Evolutionary conservation across 2,797 vertebrate genomes (phyloP).

Genomic region (Girardinus metallicus): DNA sequence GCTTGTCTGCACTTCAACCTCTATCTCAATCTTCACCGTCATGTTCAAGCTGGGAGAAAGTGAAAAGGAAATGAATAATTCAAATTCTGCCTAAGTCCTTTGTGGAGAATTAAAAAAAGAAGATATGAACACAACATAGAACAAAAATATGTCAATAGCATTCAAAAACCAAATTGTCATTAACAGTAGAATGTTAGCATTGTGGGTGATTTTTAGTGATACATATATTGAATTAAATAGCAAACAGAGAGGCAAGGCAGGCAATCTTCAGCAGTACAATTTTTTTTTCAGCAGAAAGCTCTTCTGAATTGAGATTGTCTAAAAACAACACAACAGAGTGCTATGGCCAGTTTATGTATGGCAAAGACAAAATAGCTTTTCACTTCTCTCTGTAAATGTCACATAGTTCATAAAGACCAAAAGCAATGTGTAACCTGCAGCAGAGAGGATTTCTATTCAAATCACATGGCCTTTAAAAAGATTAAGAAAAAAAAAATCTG

Average conservation of each 20-base stretch:
- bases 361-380: slow-evolving; percentile 42
- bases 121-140: slow-evolving; percentile 26
- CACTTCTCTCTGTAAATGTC: slow-evolving; percentile 49
- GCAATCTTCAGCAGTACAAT: slow-evolving; percentile 28
- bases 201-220: slow-evolving; percentile 20
- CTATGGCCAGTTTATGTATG: slow-evolving; percentile 39
- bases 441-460: slow-evolving; percentile 46
- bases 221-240: slow-evolving; percentile 16
- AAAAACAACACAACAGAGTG: slow-evolving; percentile 38
- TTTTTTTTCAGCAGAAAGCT: slow-evolving; percentile 44
- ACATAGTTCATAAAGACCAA: slow-evolving; percentile 50
- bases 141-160: slow-evolving; percentile 36
- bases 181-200: slow-evolving; percentile 6
- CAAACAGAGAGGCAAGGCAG: slow-evolving; percentile 28
- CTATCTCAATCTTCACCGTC: slow-evolving; percentile 54
- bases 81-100: slow-evolving; percentile 44
- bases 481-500: slow-evolving; percentile 22
- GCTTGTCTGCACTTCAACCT: slow-evolving; percentile 33
- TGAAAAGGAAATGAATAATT: slow-evolving; percentile 74
- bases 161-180: slow-evolving; percentile 14
- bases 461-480: slow-evolving; percentile 10
- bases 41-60: slow-evolving; percentile 56
- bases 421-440: slow-evolving; percentile 35
- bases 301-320: slow-evolving; percentile 40
- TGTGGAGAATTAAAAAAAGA: slow-evolving; percentile 7